A percentile compares a stretch with the other conserved stretches of the same genome.
phyloP scores from a whole-genome alignment of 2,797 vertebrate species.

The Saxicola maurus region DNA sequence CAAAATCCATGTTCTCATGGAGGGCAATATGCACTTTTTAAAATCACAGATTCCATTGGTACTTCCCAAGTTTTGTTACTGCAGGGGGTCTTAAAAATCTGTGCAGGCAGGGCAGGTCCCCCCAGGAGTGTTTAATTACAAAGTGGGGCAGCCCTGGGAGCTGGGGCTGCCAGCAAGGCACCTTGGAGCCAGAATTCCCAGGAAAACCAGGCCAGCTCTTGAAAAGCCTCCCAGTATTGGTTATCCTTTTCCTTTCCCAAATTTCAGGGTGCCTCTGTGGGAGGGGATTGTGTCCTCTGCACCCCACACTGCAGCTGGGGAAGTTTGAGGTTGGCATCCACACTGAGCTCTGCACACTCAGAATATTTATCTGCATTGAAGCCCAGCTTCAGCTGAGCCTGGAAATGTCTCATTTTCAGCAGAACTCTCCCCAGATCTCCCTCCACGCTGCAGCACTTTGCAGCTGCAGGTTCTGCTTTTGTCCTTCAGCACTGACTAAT shows the following conservation, averaged over 20 bases:
- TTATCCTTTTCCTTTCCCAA: background rate
- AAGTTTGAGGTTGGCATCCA: background rate
- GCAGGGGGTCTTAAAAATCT: background rate
- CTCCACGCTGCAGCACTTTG: background rate
- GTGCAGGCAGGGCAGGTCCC: background rate
- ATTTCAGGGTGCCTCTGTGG: background rate
- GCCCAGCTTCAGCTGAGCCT: background rate
- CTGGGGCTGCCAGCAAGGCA: background rate
- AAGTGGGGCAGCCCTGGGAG: background rate
- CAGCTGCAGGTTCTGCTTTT: background rate
- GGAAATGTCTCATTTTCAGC: background rate
- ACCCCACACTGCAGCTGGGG: background rate
- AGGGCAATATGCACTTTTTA: background rate
- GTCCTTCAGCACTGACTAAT: background rate
- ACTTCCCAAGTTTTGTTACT: background rate
- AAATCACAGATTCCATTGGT: background rate
- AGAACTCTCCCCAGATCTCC: background rate
- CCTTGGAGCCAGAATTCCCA: background rate
- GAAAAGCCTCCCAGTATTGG: accelerated
- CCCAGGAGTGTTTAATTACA: background rate
- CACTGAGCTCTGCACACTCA: background rate
- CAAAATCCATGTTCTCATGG: background rate
- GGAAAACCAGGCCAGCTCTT: background rate
- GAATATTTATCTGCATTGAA: accelerated
- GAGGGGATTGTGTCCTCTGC: accelerated